Percentiles rank a stretch among this genome's conserved stretches.
Conservation (phyloP, 2,888 invertebrate species). For the Taphrorychus bicolor region DNA sequence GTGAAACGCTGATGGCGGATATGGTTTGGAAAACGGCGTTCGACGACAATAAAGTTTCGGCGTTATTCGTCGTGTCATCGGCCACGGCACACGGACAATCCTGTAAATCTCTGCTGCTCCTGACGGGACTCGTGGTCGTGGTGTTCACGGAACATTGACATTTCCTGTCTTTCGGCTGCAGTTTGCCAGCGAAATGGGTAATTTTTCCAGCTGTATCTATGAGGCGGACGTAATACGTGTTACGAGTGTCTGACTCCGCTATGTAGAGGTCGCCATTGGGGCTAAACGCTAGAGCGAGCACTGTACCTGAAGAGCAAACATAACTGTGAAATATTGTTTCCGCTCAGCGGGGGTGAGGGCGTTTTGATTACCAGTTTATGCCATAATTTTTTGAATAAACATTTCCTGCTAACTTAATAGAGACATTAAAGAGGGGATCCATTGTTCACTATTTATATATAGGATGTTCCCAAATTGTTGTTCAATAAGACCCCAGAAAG, state of each 20-base stretch:
- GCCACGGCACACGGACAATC: conserved; percentile 50
- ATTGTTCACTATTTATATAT: too few relatives aligned
- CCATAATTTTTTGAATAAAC: background rate
- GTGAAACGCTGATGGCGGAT: conserved; percentile 90
- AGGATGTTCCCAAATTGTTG: too few relatives aligned
- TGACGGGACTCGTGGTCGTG: conserved; percentile 62
- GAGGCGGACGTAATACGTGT: conserved; percentile 81
- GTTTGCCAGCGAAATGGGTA: conserved; percentile 90
- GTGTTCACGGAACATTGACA: conserved; percentile 69
- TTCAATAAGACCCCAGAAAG: too few relatives aligned
- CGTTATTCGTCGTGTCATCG: conserved; percentile 74
- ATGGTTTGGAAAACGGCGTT: conserved; percentile 90
- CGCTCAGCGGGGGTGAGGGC: background rate
- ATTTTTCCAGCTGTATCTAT: conserved; percentile 91
- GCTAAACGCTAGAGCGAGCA: conserved; percentile 88
- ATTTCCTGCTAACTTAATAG: too few relatives aligned
- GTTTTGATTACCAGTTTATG: background rate
- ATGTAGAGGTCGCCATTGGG: conserved; percentile 92
- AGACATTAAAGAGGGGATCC: too few relatives aligned
- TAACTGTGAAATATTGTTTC: conserved; percentile 27
- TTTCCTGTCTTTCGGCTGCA: conserved; percentile 64
- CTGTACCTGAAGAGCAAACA: conserved; percentile 71
- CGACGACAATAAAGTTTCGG: conserved; percentile 85
- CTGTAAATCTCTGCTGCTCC: conserved; percentile 45
- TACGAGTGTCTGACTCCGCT: conserved; percentile 90